These are phyloP conservation scores for Apamea crenata DNA, from an alignment of 2,888 invertebrate species.

Conservation along the genomic window DNA sequence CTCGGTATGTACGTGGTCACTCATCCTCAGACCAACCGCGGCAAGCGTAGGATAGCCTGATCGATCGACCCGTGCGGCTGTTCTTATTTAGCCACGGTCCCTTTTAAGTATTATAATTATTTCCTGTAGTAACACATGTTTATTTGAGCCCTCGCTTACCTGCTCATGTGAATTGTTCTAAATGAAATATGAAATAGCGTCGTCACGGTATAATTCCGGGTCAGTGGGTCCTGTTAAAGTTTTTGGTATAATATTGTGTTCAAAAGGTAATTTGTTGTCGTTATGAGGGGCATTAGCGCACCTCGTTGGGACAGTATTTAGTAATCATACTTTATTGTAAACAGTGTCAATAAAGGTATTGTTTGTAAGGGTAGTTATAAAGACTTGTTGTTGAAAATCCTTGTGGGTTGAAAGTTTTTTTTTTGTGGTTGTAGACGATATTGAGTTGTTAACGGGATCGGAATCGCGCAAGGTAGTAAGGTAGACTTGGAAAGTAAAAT, in stretches of 20 bases:
- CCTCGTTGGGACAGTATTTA: conserved; percentile 27
- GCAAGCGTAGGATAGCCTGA: neutral
- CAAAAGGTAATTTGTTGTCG: conserved; percentile 35
- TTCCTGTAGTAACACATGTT: neutral
- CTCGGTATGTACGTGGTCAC: too few species aligned
- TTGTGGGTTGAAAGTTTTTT: neutral
- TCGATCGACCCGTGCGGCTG: neutral
- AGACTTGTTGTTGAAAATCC: neutral
- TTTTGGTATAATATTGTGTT: conserved; percentile 37
- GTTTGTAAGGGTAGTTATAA: conserved; percentile 24
- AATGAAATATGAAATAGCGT: neutral
- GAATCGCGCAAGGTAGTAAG: neutral
- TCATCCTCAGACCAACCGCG: neutral
- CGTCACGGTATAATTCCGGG: neutral
- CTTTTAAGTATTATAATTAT: neutral
- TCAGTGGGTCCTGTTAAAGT: conserved; percentile 25
- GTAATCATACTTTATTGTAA: conserved; percentile 39
- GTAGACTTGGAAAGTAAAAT: neutral
- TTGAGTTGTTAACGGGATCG: neutral
- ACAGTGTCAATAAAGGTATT: conserved; percentile 7
- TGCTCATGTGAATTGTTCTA: neutral
- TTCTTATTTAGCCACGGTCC: neutral
- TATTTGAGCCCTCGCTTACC: neutral
- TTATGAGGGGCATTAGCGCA: conserved; percentile 33
- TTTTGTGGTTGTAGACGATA: neutral